Conservation (phyloP, 2,888 invertebrate genomes). For the Vannuccia rotundouncinata region DNA sequence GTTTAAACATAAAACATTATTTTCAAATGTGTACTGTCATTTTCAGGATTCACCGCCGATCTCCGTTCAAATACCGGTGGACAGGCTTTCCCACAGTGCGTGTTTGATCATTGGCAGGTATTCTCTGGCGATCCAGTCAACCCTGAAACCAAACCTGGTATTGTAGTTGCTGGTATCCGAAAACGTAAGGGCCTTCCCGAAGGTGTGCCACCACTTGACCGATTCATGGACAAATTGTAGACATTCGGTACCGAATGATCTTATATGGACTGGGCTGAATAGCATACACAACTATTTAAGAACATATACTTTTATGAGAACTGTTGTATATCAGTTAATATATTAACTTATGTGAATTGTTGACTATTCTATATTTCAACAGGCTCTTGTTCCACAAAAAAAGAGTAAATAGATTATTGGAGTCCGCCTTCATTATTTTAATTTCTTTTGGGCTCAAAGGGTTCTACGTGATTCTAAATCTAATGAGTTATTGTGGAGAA, state of each 20-base stretch:
- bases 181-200: conserved; percentile 99
- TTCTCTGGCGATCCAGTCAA: conserved; percentile 91
- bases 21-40: background rate
- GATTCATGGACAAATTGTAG: conserved; percentile 99
- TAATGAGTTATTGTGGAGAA: too few species aligned
- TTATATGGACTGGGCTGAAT: background rate
- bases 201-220: conserved; percentile 83
- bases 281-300: background rate
- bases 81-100: conserved; percentile 99
- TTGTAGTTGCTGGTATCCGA: conserved; percentile 71
- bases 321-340: background rate
- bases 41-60: conserved; percentile 83
- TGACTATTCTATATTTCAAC: background rate
- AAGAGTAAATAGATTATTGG: conserved; percentile 14
- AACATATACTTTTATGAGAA: background rate
- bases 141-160: conserved; percentile 54
- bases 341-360: background rate
- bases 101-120: conserved; percentile 99
- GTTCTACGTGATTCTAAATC: too few species aligned
- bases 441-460: background rate
- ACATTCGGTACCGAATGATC: background rate
- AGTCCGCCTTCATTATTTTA: background rate
- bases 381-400: conserved; percentile 17
- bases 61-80: conserved; percentile 91
- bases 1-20: too few species aligned